Evolutionary conservation across 2,888 invertebrate species (phyloP), one percentile per base, ranked within the genome.

Genomic region (Himalopsyche tibetana): DNA sequence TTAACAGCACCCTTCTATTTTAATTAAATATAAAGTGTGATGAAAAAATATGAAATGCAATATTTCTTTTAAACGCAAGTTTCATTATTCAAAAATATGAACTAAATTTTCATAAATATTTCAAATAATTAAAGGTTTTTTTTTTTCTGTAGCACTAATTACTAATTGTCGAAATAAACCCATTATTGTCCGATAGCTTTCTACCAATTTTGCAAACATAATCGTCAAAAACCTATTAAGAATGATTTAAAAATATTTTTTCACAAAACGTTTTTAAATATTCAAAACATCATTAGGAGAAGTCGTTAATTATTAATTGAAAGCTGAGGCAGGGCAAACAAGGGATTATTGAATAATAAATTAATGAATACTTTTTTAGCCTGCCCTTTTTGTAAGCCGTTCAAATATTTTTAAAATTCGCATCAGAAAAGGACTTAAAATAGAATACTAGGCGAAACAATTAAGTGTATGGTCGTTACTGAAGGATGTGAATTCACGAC

Each of bases 261-360:
- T 1, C 63, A 63, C 4, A 63, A 63, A 63, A 63, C 63, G 28
- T 19, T 63, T 63, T 63, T 2, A 63, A 63, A 63, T 63, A 19
- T 63, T 63, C 63, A 63, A 63, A 63, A 63, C 63, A 28, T 8
- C 63, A 63, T 63, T 63, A 63, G 63, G 19, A 3, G 56, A 63
- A 19, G 63, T 63, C 63, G 11, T 19, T 19, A 63, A 63, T 63
- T 63, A 63, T n/a, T 2, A 63, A 63, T 63, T n/a, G 28, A 63
- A 63, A 19, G 11, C 63, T 51, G 63, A n/a, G 63, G 28, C 51
- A 12, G 28, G 15, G 63, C 4, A 19, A 63, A 63, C 63, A 63
- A 63, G 63, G 11, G 63, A 11, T 63, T 28, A 63, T 51, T 51
- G 11, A 63, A 63, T 63, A 63, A 63, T 63, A 19, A 63, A 63